Percentiles rank a stretch among this genome's conserved stretches.
Conservation (phyloP, 2,113 vertebrate species). For the Lota lota region DNA sequence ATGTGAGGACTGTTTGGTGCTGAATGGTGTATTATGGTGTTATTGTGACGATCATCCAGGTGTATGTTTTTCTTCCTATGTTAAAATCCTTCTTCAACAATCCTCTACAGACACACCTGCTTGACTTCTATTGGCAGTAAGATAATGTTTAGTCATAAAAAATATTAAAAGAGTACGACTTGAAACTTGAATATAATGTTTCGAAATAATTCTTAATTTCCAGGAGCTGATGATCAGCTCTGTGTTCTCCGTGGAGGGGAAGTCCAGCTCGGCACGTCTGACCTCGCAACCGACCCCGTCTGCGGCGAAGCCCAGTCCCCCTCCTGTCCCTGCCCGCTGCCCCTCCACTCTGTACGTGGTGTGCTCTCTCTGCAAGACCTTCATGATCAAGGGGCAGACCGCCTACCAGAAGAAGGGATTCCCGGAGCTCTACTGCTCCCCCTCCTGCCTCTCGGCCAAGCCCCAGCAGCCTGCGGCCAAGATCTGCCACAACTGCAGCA, state of each 20-base stretch:
- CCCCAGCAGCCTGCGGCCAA: slow-evolving; percentile 75
- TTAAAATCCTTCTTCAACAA: no score
- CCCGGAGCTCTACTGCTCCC: slow-evolving; percentile 91
- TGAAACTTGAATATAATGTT: no score
- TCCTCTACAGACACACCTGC: no score
- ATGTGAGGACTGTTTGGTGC: no score
- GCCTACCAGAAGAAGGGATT: slow-evolving; percentile 96
- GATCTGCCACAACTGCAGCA: slow-evolving; percentile 88
- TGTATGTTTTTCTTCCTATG: no score
- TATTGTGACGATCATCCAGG: no score
- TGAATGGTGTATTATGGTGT: no score
- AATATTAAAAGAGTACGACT: no score
- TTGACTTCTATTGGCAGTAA: no score
- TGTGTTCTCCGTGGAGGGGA: slow-evolving; percentile 87
- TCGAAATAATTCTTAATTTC: neutral
- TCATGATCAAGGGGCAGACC: slow-evolving; percentile 91
- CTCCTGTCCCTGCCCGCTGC: neutral
- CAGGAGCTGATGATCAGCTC: slow-evolving; percentile 94
- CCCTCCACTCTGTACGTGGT: slow-evolving; percentile 79
- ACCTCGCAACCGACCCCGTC: neutral
- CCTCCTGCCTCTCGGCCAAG: slow-evolving; percentile 65
- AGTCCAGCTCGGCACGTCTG: slow-evolving; percentile 8
- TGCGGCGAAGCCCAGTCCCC: slow-evolving; percentile 34
- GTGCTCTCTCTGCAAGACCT: slow-evolving; percentile 90
- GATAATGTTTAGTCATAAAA: no score